Evolutionary conservation across 2,797 vertebrate species (phyloP), one percentile per base, ranked within the genome.

Genomic region (Esox masquinongy): DNA sequence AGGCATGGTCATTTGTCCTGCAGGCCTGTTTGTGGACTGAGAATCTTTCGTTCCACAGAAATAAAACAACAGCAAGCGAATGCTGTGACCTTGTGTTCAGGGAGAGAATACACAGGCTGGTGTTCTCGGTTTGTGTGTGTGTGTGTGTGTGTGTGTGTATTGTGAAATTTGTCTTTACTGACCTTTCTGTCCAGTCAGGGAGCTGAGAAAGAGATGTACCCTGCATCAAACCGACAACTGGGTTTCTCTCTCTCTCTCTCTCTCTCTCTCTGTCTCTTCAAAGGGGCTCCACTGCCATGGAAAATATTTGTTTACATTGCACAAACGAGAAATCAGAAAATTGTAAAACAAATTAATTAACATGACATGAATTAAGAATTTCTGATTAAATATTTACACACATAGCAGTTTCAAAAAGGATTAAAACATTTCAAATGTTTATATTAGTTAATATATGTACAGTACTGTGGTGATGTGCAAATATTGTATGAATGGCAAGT

Each of bases 1-100:
- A 77, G 73, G 74, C 79, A 77, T 72, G 16, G 29, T 39, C 36
- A 43, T 74, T 68, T 34, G 49, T 16, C 3, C 49, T 69, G 68
- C 34, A 36, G 53, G 11, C 4, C 34, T n/a, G 17, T 24, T 47
- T n/a, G n/a, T 34, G 56, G 24, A 29, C 43, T 19, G 49, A 14
- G 22, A 22, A 19, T 68, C 49, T 68, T 36, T 39, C 67, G n/a
- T 68, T 53, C 66, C 51, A 34, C n/a, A 17, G n/a, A 11, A 56
- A 68, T n/a, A 67, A 36, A 51, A 36, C 61, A 64, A 29, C 63
- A 31, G 31, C 14, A 64, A 0, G 15, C 16, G 17, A 31, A 34
- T 66, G 51, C 74, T 22, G 50, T 68, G 50, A 53, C 15, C 31
- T 67, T 53, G 64, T 39, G 50, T 50, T 51, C 24, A 53, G 19